Conservation (phyloP, 2,113 vertebrate genomes). For the Phrynosoma platyrhinos region DNA sequence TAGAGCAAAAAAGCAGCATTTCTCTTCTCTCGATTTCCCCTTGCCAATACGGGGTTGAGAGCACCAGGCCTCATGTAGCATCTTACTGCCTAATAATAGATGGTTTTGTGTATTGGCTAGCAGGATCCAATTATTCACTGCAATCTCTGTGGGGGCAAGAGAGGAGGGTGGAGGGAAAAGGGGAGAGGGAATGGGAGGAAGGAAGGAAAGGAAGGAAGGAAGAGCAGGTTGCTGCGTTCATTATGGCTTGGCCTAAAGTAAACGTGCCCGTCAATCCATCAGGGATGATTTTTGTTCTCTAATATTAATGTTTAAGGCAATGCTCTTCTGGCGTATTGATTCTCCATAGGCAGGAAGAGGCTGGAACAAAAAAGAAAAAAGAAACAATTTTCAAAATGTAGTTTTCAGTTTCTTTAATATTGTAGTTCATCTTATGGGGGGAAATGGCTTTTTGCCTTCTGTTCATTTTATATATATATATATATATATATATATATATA, state of each 20-base stretch:
- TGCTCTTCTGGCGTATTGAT: conserved; percentile 80
- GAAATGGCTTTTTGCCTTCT: conserved; percentile 70
- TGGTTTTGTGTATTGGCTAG: conserved; percentile 61
- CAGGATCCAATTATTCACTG: conserved; percentile 61
- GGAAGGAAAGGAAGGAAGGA: conserved; percentile 39
- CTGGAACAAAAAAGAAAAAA: conserved; percentile 55
- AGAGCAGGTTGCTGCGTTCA: conserved; percentile 68
- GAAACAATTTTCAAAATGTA: conserved; percentile 83
- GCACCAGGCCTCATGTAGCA: conserved; percentile 32
- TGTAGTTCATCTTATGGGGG: conserved; percentile 66
- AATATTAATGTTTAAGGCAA: conserved; percentile 81
- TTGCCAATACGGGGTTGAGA: conserved; percentile 53
- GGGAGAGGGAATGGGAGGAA: conserved; percentile 40
- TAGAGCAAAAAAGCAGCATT: conserved; percentile 46
- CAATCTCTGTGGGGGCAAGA: conserved; percentile 35
- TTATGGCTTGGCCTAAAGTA: conserved; percentile 79
- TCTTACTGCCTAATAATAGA: conserved; percentile 66
- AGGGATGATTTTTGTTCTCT: conserved; percentile 81
- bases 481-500: background rate
- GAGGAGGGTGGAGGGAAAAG: conserved; percentile 5
- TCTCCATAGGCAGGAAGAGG: conserved; percentile 74
- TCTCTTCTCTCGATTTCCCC: conserved; percentile 52
- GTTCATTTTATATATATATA: background rate
- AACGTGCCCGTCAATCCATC: conserved; percentile 79
- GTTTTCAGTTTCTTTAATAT: conserved; percentile 80